Evolutionary conservation across 2,797 vertebrate species (phyloP).

Genomic region (Lerista edwardsae): DNA sequence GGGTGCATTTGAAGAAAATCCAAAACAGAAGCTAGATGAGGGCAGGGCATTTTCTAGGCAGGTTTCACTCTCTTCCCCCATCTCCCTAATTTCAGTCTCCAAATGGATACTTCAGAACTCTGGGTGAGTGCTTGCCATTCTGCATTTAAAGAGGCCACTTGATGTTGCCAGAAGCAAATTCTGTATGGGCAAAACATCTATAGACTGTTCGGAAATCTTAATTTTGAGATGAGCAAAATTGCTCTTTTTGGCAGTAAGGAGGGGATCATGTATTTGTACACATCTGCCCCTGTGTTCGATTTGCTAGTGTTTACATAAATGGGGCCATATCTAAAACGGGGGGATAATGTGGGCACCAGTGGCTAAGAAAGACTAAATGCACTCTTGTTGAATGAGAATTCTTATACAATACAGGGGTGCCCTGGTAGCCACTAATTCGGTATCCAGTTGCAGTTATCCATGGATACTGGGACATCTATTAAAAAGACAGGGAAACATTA

Average conservation of each 20-base stretch:
- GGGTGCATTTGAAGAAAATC: neutral
- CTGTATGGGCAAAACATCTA: neutral
- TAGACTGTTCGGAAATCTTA: neutral
- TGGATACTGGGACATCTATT: too few species aligned
- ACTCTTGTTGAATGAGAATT: neutral
- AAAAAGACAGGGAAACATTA: too few species aligned
- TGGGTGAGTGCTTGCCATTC: too few species aligned
- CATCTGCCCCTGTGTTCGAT: neutral
- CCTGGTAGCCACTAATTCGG: too few species aligned
- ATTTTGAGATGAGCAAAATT: neutral
- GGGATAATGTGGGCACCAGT: neutral
- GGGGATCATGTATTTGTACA: too few species aligned
- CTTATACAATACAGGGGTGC: too few species aligned
- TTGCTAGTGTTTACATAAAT: neutral
- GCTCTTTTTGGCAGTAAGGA: too few species aligned
- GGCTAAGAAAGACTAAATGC: neutral
- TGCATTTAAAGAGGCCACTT: neutral
- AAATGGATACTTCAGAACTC: too few species aligned
- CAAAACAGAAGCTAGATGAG: neutral
- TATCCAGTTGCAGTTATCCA: too few species aligned
- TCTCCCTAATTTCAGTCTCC: too few species aligned
- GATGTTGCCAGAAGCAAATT: neutral
- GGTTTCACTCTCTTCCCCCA: too few species aligned
- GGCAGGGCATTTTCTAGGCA: neutral
- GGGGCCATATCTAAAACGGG: neutral